Base-by-base conservation (phyloP, 2,888 invertebrate species). In the Tigriopus californicus region DNA sequence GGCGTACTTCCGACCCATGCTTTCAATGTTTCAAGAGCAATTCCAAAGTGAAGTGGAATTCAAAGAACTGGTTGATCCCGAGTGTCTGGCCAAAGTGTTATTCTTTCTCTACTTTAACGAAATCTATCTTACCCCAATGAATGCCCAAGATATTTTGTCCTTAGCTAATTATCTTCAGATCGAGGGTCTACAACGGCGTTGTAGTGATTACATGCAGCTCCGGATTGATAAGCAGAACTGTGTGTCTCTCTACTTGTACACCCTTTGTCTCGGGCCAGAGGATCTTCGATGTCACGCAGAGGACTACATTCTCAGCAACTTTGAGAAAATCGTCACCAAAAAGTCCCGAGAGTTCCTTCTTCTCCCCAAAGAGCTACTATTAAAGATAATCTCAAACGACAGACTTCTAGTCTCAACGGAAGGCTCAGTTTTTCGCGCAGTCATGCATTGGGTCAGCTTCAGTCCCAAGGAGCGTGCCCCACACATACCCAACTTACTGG, bases 261-360 rank as follows among this genome's bases (percentile, higher is more conserved):
- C 56, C 2, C 22, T 22, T 10, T 15, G 44, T 10, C 13, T 56
- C 42, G 56, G 56, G 2, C 56, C 56, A 42, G 41, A 15, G 8
- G 56, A 56, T 13, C 42, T 56, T 3, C 41, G 44, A 18, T 11
- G 41, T 5, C 18, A 18, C 13, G 15, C 25, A 2, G 22, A 56
- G 22, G 56, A 56, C 22, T 56, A 18, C 41, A 56, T 56, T 24
- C 44, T 56, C 12, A 41, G 44, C 41, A 41, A 56, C 25, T 56
- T 56, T 56, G 56, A 56, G 8, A 20, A 15, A 13, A 53, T 53
- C n/a, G 41, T 22, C 18, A n/a, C 24, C 24, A 53, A 53, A 33
- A 24, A 53, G 22, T 33, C 15, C 13, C 4, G 13, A 53, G 13
- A 53, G 24, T 33, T 53, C 15, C n/a, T 12, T 15, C 33, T 33